Evolutionary conservation across 2,797 vertebrate genomes (phyloP), one percentile per base, ranked within the genome.

Genomic region (Parauchenoglanis ngamensis): DNA sequence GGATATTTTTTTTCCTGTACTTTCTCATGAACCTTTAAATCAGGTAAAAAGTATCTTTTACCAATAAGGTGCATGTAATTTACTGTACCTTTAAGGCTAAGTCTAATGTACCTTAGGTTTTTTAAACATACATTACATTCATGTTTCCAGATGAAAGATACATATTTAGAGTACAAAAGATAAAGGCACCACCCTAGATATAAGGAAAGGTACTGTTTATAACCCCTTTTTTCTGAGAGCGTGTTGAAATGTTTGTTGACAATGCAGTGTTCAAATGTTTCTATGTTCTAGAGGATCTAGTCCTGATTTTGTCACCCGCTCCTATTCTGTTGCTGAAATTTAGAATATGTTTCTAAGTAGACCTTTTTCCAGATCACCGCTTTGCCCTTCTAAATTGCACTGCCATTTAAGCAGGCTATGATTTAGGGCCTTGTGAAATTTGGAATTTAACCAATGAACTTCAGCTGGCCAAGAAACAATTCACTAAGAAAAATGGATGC

Each of bases 401-500:
- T 82, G 40, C 25, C 25, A 12, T 28, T 82, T 65, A 46, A n/a
- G 7, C 8, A 46, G 57, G 40, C 31, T 57, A 35, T 73, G 25
- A 70, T 68, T 86, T 86, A 63, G 44, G 28, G 35, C 35, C n/a
- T 86, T 57, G 44, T 82, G 80, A 82, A 52, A 81, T 81, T 82
- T 82, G 77, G 7, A 81, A 31, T 61, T 76, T 49, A 65, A 72
- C 15, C 85, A 67, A 4, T 83, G 65, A 56, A 67, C 72, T 44
- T 35, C 40, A 87, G 28, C 35, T 72, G 72, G 35, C 63, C 67
- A 25, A 85, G 46, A 79, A 49, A 23, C 76, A 81, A 57, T 68
- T 86, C 80, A 61, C 77, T 86, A 21, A n/a, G 73, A 83, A 72
- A 87, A 83, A 86, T 31, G 15, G 73, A 84, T 17, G 65, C 80